Evolutionary conservation across 2,797 vertebrate genomes (phyloP), one percentile per base, ranked within the genome.

Genomic region (Apodemus agrarius): DNA sequence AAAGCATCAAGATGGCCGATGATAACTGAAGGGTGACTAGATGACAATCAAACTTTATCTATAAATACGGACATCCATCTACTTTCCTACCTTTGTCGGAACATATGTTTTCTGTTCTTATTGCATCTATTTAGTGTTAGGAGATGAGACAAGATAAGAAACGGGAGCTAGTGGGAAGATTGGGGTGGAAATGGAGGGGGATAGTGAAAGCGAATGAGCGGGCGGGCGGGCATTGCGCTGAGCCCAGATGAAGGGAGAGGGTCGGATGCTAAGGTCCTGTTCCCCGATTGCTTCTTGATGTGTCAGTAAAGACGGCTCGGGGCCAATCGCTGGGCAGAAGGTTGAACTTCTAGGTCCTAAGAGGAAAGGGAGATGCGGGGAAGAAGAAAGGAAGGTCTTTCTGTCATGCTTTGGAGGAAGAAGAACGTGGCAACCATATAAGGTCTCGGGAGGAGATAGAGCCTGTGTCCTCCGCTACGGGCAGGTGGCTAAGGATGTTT

Each of bases 11-110:
- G 63, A 74, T 49, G 80, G 52, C 69, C 19, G 46, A 12, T 72
- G 37, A 79, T 4, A 52, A 81, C 21, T 76, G 40, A 8, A 29
- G 7, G 34, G 1, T 43, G 34, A 26, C 31, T 87, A 21, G 29
- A 34, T 91, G 31, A 67, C 57, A 81, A 80, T 90, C 95, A 96
- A 95, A 96, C 81, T 93, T 97, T 93, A 93, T 96, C 89, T 92
- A 61, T 29, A 94, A 95, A 90, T 86, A 29, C 46, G 65, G 37
- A 34, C 61, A 52, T 2, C 40, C 92, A 83, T 13, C n/a, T 16
- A 0, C 88, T 83, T 81, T 76, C 34, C 9, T 81, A 46, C 2
- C 43, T 52, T 6, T 89, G 13, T 67, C n/a, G 46, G 82, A 82
- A 82, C 91, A 54, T 4, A 24, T 59, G 59, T 21, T 69, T 93